phyloP scores from a whole-genome alignment of 2,113 vertebrate species.

The Actinemys pallida region DNA sequence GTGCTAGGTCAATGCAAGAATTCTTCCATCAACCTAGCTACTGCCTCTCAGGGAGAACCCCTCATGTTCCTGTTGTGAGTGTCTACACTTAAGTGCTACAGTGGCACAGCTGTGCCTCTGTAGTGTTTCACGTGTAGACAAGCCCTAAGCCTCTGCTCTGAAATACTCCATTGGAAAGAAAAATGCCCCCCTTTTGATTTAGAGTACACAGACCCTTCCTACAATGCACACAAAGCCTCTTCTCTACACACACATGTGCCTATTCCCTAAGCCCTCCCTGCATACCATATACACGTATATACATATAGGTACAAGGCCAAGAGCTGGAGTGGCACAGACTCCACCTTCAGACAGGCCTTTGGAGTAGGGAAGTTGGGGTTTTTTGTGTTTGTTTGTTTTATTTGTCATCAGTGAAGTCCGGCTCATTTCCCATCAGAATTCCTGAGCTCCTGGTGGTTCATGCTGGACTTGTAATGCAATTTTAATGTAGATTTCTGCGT shows the following conservation, averaged over 20 bases:
- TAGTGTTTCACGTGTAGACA: neutral
- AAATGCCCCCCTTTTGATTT: slow-evolving; percentile 6
- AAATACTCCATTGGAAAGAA: slow-evolving; percentile 53
- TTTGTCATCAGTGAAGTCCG: neutral
- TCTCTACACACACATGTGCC: neutral
- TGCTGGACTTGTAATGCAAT: accelerated
- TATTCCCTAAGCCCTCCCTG: neutral
- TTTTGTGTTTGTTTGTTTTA: neutral
- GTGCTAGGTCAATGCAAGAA: neutral
- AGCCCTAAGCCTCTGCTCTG: slow-evolving; percentile 57
- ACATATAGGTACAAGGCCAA: neutral
- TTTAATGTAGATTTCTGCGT: neutral
- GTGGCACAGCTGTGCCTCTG: neutral
- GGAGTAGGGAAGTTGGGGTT: too few species aligned
- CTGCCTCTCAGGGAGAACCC: too few species aligned
- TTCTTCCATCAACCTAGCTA: too few species aligned
- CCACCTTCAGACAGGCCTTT: neutral
- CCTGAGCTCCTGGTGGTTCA: accelerated
- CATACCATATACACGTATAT: accelerated
- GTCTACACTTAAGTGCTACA: too few species aligned
- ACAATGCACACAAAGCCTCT: accelerated
- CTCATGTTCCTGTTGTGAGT: too few species aligned
- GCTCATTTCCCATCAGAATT: accelerated
- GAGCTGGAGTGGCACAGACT: neutral
- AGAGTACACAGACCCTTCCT: neutral